Evolutionary conservation across 2,113 vertebrate species (phyloP), one percentile per base, ranked within the genome.

Genomic region (Spheniscus mendiculus): DNA sequence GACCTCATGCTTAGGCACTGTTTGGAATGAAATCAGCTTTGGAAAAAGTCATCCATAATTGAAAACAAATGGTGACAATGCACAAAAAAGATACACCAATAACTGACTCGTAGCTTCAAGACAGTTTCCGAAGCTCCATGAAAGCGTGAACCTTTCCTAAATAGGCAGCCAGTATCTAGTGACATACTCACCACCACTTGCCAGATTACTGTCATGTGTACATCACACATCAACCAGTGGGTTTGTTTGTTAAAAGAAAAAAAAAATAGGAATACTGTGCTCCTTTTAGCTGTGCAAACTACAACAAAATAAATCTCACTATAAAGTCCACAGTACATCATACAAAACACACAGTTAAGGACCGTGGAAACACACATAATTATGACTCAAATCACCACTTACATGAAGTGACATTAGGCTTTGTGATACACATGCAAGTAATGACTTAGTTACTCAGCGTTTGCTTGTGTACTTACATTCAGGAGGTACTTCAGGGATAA

Each of bases 41-140:
- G 86, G 95, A 93, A 96, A 94, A 90, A 72, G 53, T 61, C 14
- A 88, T 58, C 53, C 45, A 7, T 94, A 96, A 97, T 85, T 90
- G 81, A 95, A 96, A 96, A 94, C 93, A 97, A 97, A 96, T 83
- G 83, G 90, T 55, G 79, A 94, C 47, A 74, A 36, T 12, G 55
- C 55, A 93, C 45, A 90, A 91, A 59, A 89, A 76, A 73, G 74
- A 90, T 44, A 80, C 18, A 89, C 55, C 83, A 78, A 18, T 38
- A 83, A 85, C 29, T 72, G 70, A 65, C 32, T 55, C 66, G 29
- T 32, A 83, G 27, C 34, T 77, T 73, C 88, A 81, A 52, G 71
- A 83, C 15, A 59, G 61, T 80, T 90, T 83, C 74, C 53, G 58
- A 72, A 53, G 9, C 32, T 79, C 70, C 45, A 22, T 38, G 58